Evolutionary conservation across 92 coral and sea anemone genomes (phyloP).

Genomic region (Palythoa heliodiscus): DNA sequence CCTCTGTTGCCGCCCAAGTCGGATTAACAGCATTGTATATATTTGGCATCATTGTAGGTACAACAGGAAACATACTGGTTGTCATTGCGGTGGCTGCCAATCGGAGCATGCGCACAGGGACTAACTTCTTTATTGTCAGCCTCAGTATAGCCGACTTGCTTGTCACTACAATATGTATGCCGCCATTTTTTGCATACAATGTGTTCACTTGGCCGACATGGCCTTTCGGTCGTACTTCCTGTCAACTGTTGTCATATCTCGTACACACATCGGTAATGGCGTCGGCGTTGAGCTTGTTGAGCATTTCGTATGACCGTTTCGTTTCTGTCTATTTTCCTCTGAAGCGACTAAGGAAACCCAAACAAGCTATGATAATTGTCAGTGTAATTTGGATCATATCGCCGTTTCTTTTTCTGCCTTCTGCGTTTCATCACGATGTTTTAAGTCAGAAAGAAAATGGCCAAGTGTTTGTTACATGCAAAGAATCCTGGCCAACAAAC

Average conservation of each 20-base stretch:
- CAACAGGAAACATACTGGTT: constrained; percentile 72
- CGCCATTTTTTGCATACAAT: constrained; percentile 78
- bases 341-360: constrained; percentile 55
- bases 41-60: constrained; percentile 60
- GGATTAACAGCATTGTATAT: constrained; percentile 61
- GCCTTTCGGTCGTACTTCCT: constrained; percentile 76
- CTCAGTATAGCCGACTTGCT: constrained; percentile 78
- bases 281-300: constrained; percentile 74
- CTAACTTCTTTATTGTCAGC: constrained; percentile 77
- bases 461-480: constrained; percentile 57
- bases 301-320: constrained; percentile 84
- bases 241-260: constrained; percentile 64
- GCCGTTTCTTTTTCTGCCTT: constrained; percentile 72
- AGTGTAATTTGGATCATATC: constrained; percentile 78
- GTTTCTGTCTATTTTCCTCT: constrained; percentile 78
- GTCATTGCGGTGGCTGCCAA: constrained; percentile 71
- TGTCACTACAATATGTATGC: constrained; percentile 77
- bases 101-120: constrained; percentile 79
- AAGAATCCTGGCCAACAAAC: constrained; percentile 69
- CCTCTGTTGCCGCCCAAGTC: constrained; percentile 48
- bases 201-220: constrained; percentile 83
- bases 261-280: constrained; percentile 90
- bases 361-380: constrained; percentile 57
- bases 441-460: constrained; percentile 27
- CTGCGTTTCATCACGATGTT: constrained; percentile 70